Base-by-base conservation (phyloP, 2,113 vertebrate genomes). In the Tretioscincus oriximinensis region DNA sequence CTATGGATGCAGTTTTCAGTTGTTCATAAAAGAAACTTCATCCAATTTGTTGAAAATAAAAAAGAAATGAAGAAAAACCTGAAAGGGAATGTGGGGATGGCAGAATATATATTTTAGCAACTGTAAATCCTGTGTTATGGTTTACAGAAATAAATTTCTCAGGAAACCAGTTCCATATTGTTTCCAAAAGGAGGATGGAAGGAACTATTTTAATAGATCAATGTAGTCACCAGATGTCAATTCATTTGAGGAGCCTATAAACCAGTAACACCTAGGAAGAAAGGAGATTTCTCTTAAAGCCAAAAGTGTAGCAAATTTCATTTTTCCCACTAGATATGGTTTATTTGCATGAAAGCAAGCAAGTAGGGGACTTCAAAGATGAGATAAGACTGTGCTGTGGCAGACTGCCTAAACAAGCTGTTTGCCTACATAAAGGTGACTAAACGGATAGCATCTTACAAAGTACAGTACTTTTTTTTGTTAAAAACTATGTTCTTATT, bases 31-130 rank as follows among this genome's bases (percentile, higher is more conserved):
- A 54, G 5, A 71, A n/a, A 49, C n/a, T 54, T 58, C 6, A 69
- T 69, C 28, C 49, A 69, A 4, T 78, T 60, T 78, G 29, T 69
- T 31, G 58, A 78, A 78, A 54, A 68, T 20, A 79, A 22, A 79
- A 8, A 10, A 77, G 31, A 41, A 31, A 41, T 45, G 64, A n/a
- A 5, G 26, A 82, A 11, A 1, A 74, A 24, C n/a, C 58, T 74
- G 49, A 69, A 63, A 11, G 31, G 16, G 5, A 41, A 24, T 63
- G 24, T 58, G 14, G 4, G 54, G 18, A 18, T 18, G 54, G 54
- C 54, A 58, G 14, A 51, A 3, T 51, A 14, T 51, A 51, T 14
- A 51, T 3, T 51, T 51, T 14, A 51, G 49, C 3, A 58, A 58
- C 3, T 1, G 54, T 18, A 58, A 58, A 58, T 58, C 14, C 16